phyloP scores from a whole-genome alignment of 2,797 vertebrate genomes.

The Rhincodon typus region DNA sequence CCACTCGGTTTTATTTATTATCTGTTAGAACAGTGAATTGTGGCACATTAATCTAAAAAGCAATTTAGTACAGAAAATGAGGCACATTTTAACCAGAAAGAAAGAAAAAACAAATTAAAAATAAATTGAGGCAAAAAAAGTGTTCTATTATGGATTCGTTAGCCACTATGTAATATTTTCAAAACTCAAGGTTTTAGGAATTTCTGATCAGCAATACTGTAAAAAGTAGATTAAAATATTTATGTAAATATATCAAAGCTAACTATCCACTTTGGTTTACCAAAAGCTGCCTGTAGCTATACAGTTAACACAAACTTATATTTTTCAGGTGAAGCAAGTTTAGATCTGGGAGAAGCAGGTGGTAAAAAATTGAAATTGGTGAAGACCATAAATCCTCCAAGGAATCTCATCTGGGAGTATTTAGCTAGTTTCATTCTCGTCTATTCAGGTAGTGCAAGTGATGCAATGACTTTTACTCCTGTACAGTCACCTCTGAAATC shows the following conservation, averaged over 20 bases:
- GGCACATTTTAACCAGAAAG: background rate
- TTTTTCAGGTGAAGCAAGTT: background rate
- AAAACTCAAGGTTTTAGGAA: background rate
- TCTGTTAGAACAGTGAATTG: background rate
- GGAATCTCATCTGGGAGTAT: slow-evolving; percentile 39
- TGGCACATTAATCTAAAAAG: background rate
- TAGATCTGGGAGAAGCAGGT: background rate
- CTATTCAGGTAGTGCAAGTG: background rate
- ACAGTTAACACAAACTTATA: background rate
- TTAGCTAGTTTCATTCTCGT: slow-evolving; percentile 38
- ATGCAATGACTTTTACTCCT: background rate
- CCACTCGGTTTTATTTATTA: background rate
- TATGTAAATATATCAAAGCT: background rate
- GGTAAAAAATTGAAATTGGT: background rate
- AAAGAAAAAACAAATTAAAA: background rate
- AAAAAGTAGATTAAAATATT: background rate
- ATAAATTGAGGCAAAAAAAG: background rate
- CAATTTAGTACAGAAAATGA: background rate
- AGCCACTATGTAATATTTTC: background rate
- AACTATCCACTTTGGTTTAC: background rate
- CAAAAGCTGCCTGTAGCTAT: background rate
- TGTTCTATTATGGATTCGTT: background rate
- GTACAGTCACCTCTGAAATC: too few relatives aligned
- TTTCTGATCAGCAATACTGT: background rate
- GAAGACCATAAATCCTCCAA: slow-evolving; percentile 41